Evolutionary conservation across 2,113 vertebrate genomes (phyloP), one percentile per base, ranked within the genome.

Genomic region (Psilopsiagon aurifrons): DNA sequence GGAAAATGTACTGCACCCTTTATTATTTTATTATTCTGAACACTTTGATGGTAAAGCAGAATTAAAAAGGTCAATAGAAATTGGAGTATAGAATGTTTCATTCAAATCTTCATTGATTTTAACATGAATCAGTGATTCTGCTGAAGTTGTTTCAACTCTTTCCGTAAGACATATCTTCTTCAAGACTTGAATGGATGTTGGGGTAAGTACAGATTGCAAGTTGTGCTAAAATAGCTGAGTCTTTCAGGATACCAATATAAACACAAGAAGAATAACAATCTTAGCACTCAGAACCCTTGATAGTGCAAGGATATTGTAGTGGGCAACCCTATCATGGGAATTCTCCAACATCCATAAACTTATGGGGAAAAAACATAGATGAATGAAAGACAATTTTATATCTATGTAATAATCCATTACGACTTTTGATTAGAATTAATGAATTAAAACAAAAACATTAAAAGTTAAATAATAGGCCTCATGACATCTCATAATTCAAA

Each of bases 71-170:
- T 81, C 66, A 85, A 69, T 39, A 86, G 59, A 51, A 94, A 49
- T 17, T 79, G 54, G 85, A 76, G 27, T 27, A 52, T 24, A 52
- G 59, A 81, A 62, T 57, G 8, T 59, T 90, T 73, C 49, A 80
- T 83, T 85, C 68, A 92, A 88, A 94, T 88, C 9, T 86, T 51
- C 83, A 83, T 25, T 74, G n/a, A 67, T 80, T 80, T 69, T 83
- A 70, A 63, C 25, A 51, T 35, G 29, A 92, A 70, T 66, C 76
- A 60, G 29, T 29, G 35, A 69, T 66, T 80, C 35, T 0, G 0
- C 18, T 80, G 4, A 85, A 83, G 47, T 41, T 68, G 24, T 47
- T 82, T 75, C 59, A 93, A 46, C 12, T n/a, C 7, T 23, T 86
- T 7, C 22, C 33, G 16, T 73, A 54, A 90, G 87, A 80, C 29